Conservation (phyloP, 1,140 invertebrate genomes). For the Atta colombica region DNA sequence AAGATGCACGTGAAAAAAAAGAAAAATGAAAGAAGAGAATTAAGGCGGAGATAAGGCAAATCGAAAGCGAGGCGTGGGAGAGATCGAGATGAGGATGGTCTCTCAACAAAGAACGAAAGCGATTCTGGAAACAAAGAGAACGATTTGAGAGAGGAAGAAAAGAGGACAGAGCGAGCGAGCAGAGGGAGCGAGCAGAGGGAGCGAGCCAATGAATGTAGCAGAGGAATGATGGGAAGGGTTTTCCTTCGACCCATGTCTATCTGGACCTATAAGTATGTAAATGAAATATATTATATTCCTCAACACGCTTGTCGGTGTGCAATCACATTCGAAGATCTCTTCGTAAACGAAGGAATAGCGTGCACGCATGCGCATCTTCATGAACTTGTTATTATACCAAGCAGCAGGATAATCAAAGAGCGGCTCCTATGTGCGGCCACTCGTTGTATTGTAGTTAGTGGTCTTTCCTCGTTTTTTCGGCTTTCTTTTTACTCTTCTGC, state of each 20-base stretch:
- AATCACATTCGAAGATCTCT: slow-evolving; percentile 31
- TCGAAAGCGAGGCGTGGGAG: neutral
- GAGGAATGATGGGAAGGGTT: slow-evolving; percentile 56
- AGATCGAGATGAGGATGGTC: slow-evolving; percentile 41
- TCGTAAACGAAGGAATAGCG: slow-evolving; percentile 9
- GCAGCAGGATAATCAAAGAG: slow-evolving; percentile 85
- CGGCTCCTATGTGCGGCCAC: slow-evolving; percentile 76
- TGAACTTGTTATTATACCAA: slow-evolving; percentile 85
- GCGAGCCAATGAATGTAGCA: neutral
- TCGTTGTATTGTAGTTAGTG: slow-evolving; percentile 65
- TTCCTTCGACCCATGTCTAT: slow-evolving; percentile 71
- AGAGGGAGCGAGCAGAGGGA: neutral
- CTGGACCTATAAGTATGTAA: slow-evolving; percentile 81
- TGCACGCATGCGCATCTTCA: slow-evolving; percentile 82
- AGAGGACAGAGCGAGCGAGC: neutral
- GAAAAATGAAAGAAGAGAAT: slow-evolving; percentile 24
- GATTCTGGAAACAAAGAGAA: slow-evolving; percentile 27
- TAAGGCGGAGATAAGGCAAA: slow-evolving; percentile 29
- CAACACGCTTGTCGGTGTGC: slow-evolving; percentile 67
- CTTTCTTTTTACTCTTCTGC: slow-evolving; percentile 55
- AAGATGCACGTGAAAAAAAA: neutral
- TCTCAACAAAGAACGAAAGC: slow-evolving; percentile 40
- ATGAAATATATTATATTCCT: slow-evolving; percentile 83
- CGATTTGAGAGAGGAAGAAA: neutral
- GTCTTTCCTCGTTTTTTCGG: slow-evolving; percentile 69